phyloP scores from a whole-genome alignment of 1,140 invertebrate species.

The Penaeus vannamei region DNA sequence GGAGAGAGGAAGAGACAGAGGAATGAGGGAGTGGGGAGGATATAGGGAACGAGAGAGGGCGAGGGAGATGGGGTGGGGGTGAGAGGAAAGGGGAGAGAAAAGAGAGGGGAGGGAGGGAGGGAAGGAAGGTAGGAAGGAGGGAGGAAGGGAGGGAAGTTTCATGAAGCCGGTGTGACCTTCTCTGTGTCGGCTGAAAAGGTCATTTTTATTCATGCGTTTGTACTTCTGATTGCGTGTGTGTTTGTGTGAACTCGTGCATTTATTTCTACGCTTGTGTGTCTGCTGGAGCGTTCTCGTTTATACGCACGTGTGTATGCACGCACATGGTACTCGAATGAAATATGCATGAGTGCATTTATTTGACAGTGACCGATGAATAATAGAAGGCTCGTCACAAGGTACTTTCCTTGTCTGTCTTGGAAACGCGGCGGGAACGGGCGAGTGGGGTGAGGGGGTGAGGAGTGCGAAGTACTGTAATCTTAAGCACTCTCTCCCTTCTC shows the following conservation, averaged over 20 bases:
- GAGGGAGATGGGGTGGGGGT: not conserved
- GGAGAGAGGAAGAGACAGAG: not conserved
- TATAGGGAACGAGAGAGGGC: not conserved
- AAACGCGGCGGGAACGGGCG: too few relatives aligned
- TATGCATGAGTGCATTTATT: not conserved
- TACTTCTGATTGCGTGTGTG: not conserved
- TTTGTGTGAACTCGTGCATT: not conserved
- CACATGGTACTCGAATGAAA: not conserved
- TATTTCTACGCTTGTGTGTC: not conserved
- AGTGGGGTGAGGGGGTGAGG: too few relatives aligned
- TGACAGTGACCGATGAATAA: too few relatives aligned
- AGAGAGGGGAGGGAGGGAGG: not conserved
- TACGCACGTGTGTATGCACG: not conserved
- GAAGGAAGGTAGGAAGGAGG: not conserved
- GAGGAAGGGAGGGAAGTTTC: not conserved
- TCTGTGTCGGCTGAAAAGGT: not conserved
- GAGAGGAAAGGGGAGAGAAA: not conserved
- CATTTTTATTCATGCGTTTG: not conserved
- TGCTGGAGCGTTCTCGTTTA: not conserved
- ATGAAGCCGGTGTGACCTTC: not conserved
- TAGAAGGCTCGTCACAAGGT: too few relatives aligned
- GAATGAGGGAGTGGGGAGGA: not conserved
- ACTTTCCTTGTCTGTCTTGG: too few relatives aligned
- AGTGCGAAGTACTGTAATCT: too few relatives aligned
- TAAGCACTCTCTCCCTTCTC: too few relatives aligned